Evolutionary conservation across 2,888 invertebrate species (phyloP).

Genomic region (Diplolepis rosae): DNA sequence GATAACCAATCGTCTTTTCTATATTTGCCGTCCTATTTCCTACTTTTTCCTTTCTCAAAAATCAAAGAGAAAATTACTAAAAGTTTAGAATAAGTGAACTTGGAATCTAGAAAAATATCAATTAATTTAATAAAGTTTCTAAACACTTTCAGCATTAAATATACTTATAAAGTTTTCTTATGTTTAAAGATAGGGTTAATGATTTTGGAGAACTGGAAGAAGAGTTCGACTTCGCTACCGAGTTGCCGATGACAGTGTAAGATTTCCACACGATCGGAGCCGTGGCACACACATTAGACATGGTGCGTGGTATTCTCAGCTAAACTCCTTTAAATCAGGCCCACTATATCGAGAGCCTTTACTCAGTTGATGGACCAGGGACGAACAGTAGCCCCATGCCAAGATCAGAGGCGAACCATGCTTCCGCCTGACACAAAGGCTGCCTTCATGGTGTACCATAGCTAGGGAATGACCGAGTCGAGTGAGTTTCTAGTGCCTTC

Average conservation of each 20-base stretch:
- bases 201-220: not conserved
- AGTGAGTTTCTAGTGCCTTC: slow-evolving; percentile 42
- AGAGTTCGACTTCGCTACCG: slow-evolving; percentile 1
- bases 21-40: not conserved
- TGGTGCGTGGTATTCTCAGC: not conserved
- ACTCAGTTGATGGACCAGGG: slow-evolving; percentile 50
- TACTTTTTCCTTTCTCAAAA: not conserved
- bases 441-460: slow-evolving; percentile 60
- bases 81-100: too few relatives aligned
- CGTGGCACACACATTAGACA: slow-evolving; percentile 7
- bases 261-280: slow-evolving; percentile 7
- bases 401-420: slow-evolving; percentile 67
- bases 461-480: slow-evolving; percentile 17
- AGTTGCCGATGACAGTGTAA: slow-evolving; percentile 15
- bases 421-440: slow-evolving; percentile 70
- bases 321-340: not conserved
- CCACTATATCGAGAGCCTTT: slow-evolving; percentile 49
- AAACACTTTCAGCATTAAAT: too few relatives aligned
- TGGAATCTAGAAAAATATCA: too few relatives aligned
- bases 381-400: slow-evolving; percentile 49
- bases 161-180: too few relatives aligned
- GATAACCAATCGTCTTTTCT: not conserved
- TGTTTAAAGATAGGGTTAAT: not conserved
- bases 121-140: too few relatives aligned
- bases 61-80: too few relatives aligned